Percentiles rank a stretch among this genome's conserved stretches.
Conservation (phyloP, 2,797 vertebrate species). For the Sebastes trivittatus region DNA sequence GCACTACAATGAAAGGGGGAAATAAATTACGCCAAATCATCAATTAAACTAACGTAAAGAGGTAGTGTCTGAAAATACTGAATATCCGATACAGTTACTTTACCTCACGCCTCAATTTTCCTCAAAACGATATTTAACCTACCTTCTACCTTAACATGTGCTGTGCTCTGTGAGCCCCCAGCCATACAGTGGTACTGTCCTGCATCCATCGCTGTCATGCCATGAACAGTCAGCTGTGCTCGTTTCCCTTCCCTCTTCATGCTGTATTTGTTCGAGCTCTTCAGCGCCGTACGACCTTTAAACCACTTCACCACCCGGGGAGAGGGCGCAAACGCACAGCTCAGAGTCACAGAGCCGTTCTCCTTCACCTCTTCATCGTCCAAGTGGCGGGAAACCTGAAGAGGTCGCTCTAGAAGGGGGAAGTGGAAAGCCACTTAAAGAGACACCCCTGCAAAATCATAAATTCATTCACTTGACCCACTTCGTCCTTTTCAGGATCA, state of each 20-base stretch:
- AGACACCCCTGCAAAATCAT: background rate
- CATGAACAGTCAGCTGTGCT: slow-evolving; percentile 87
- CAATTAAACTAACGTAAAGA: background rate
- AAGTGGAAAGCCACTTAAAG: background rate
- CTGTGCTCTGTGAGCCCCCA: slow-evolving; percentile 86
- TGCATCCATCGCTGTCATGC: slow-evolving; percentile 82
- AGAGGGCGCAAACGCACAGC: slow-evolving; percentile 90
- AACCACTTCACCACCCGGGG: slow-evolving; percentile 93
- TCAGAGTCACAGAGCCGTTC: slow-evolving; percentile 86
- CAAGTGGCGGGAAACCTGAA: slow-evolving; percentile 86
- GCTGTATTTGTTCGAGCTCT: slow-evolving; percentile 86
- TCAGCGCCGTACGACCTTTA: slow-evolving; percentile 85
- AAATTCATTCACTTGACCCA: background rate
- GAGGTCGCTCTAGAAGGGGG: slow-evolving; percentile 83
- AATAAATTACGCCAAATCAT: background rate
- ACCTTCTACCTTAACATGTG: slow-evolving; percentile 90
- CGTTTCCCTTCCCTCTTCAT: slow-evolving; percentile 85
- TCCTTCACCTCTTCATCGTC: slow-evolving; percentile 88
- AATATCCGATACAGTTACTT: background rate
- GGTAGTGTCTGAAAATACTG: background rate
- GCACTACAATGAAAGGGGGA: slow-evolving; percentile 70
- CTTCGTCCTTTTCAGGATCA: background rate
- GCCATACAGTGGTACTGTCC: slow-evolving; percentile 91
- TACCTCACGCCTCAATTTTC: background rate
- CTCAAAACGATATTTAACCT: background rate